Evolutionary conservation across 2,113 vertebrate genomes (phyloP).

Genomic region (Mesembrinibis cayennensis): DNA sequence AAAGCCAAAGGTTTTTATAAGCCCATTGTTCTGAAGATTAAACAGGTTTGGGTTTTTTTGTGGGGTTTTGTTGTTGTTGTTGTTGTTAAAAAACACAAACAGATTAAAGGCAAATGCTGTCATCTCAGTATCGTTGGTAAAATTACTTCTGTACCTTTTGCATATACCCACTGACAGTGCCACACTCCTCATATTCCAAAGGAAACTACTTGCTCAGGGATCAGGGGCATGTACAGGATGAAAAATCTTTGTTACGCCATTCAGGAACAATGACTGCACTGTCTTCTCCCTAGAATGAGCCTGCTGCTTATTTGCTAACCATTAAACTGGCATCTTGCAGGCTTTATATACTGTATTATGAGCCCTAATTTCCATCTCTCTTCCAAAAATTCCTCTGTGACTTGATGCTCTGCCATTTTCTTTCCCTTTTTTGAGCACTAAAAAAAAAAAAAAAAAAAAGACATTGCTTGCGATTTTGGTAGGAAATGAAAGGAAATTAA

Average conservation of each 20-base stretch:
- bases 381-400: background rate
- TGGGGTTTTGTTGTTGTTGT: too few relatives aligned
- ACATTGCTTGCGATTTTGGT: background rate
- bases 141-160: background rate
- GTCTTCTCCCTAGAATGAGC: background rate
- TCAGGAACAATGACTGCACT: background rate
- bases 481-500: background rate
- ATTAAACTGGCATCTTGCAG: background rate
- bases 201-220: background rate
- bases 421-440: background rate
- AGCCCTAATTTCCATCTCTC: background rate
- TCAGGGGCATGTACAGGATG: background rate
- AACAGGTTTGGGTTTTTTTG: background rate
- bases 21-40: background rate
- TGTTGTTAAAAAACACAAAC: background rate
- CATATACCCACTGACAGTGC: background rate
- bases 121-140: background rate
- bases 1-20: background rate
- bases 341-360: background rate
- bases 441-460: background rate
- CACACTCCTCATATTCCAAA: background rate
- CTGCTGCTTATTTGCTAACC: background rate
- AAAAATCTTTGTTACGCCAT: background rate
- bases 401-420: background rate
- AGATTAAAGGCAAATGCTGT: background rate